Conservation (phyloP, 2,797 vertebrate genomes). For the Lerista edwardsae region DNA sequence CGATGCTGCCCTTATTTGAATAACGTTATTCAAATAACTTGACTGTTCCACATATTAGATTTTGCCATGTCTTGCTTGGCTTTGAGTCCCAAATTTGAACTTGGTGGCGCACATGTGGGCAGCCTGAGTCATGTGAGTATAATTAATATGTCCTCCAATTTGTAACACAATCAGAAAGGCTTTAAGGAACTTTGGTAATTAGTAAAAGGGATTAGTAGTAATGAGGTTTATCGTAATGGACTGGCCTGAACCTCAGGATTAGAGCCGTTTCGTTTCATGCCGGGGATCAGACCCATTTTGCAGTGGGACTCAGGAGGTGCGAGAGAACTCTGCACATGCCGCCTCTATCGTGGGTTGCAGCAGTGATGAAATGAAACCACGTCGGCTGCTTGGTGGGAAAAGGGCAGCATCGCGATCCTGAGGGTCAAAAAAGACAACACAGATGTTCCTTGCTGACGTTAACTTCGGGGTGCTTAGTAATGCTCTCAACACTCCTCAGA, state of each 20-base stretch:
- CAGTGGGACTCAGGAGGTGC: slow-evolving; percentile 2
- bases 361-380: not conserved
- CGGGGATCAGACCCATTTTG: slow-evolving; percentile 35
- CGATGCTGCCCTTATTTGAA: too few species aligned
- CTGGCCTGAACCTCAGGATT: slow-evolving; percentile 27
- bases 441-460: not conserved
- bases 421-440: not conserved
- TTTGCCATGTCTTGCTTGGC: slow-evolving; percentile 3
- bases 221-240: slow-evolving; percentile 41
- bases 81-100: slow-evolving; percentile 12
- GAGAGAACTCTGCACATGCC: not conserved
- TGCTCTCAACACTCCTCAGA: not conserved
- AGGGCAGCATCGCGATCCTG: not conserved
- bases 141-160: slow-evolving; percentile 32
- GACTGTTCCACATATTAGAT: not conserved
- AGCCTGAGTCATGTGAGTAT: slow-evolving; percentile 4
- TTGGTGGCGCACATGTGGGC: not conserved
- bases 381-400: not conserved
- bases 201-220: slow-evolving; percentile 32
- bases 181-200: slow-evolving; percentile 40
- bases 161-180: slow-evolving; percentile 25
- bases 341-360: not conserved
- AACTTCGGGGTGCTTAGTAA: not conserved
- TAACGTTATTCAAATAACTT: slow-evolving; percentile 2
- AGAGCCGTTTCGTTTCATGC: slow-evolving; percentile 10